phyloP scores from a whole-genome alignment of 2,797 vertebrate genomes.

The Esox masquinongy region DNA sequence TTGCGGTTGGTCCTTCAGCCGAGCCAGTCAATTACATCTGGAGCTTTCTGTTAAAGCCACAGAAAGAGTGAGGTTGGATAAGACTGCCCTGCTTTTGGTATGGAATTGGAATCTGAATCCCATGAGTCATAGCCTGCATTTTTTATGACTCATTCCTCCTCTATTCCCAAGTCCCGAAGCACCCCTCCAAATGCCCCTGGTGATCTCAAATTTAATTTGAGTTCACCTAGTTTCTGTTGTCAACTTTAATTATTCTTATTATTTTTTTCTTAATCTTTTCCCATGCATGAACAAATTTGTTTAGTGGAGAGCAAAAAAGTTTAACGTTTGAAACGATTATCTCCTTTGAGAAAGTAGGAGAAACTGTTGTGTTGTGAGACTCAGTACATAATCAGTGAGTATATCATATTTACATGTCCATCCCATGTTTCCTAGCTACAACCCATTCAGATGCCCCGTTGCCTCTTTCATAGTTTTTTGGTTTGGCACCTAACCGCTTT shows the following conservation, averaged over 20 bases:
- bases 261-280: constrained; percentile 27
- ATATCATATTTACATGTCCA: constrained; percentile 90
- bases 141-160: constrained; percentile 36
- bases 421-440: constrained; percentile 77
- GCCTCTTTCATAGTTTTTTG: constrained; percentile 69
- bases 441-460: constrained; percentile 58
- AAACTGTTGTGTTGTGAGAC: constrained; percentile 87
- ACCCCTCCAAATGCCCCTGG: constrained; percentile 34
- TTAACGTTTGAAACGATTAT: constrained; percentile 84
- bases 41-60: constrained; percentile 1
- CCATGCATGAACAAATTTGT: constrained; percentile 77
- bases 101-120: constrained; percentile 11
- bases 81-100: constrained; percentile 19
- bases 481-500: constrained; percentile 67
- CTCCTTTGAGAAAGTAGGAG: constrained; percentile 90
- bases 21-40: constrained; percentile 15
- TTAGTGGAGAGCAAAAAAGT: constrained; percentile 40
- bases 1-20: neutral
- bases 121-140: constrained; percentile 54
- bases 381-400: constrained; percentile 92
- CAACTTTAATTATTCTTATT: constrained; percentile 47
- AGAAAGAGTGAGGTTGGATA: neutral
- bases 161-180: constrained; percentile 21
- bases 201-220: constrained; percentile 23
- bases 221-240: constrained; percentile 30